A percentile compares a stretch with the other conserved stretches of the same genome.
phyloP scores from a whole-genome alignment of 2,888 invertebrate genomes.

The Dicyrtoma fusca region DNA sequence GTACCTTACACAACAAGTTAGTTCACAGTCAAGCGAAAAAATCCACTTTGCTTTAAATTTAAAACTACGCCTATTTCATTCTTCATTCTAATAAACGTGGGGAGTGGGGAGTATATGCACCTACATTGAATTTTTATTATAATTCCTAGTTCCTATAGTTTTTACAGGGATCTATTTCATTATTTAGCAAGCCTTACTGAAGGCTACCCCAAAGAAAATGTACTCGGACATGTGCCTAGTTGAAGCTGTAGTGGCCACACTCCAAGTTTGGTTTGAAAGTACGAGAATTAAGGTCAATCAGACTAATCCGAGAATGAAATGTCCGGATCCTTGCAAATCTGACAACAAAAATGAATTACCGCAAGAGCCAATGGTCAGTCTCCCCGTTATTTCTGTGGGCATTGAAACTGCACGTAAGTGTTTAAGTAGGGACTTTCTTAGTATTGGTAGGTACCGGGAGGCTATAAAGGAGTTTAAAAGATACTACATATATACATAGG shows the following conservation, averaged over 20 bases:
- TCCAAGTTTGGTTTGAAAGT: conserved; percentile 52
- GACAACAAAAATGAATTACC: conserved; percentile 30
- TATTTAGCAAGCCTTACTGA: conserved; percentile 3
- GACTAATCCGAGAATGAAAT: conserved; percentile 5
- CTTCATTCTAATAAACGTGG: neutral
- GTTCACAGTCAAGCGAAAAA: neutral
- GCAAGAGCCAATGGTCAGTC: conserved; percentile 1
- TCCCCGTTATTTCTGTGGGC: conserved; percentile 44
- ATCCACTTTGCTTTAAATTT: neutral
- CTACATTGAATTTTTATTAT: neutral
- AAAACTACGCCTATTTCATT: too few species aligned
- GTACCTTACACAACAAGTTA: conserved; percentile 47
- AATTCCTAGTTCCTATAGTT: too few species aligned
- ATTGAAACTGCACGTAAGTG: conserved; percentile 37
- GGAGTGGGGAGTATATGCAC: neutral
- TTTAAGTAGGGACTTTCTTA: neutral
- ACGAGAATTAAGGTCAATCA: conserved; percentile 19
- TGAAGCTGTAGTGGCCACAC: conserved; percentile 50
- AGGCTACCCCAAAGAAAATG: neutral
- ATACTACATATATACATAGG: neutral
- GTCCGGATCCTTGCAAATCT: conserved; percentile 13
- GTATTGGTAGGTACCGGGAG: neutral
- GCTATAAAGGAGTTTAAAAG: neutral
- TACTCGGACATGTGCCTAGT: conserved; percentile 46
- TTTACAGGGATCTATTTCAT: too few species aligned